phyloP scores from a whole-genome alignment of 2,113 vertebrate species.

The Rhodinocichla rosea region DNA sequence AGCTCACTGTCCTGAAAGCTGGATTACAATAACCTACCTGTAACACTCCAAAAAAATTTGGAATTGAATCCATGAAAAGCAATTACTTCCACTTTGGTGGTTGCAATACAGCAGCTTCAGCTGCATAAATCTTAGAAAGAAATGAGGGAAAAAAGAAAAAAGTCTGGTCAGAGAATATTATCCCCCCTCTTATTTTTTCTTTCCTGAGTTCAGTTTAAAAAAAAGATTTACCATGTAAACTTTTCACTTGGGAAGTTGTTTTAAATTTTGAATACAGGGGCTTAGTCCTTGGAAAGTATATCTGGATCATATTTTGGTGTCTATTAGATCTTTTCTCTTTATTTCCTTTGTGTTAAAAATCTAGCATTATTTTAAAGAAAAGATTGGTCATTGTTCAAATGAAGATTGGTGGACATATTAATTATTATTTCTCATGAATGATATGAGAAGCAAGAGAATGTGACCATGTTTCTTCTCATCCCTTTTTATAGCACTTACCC shows the following conservation, averaged over 20 bases:
- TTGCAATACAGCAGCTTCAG: not conserved
- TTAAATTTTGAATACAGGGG: not conserved
- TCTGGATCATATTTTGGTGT: not conserved
- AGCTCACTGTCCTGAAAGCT: not conserved
- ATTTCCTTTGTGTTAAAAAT: not conserved
- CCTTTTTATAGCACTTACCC: not conserved
- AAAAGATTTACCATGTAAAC: not conserved
- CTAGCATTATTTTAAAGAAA: not conserved
- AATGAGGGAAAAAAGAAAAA: not conserved
- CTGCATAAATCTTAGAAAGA: not conserved
- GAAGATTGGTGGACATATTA: not conserved
- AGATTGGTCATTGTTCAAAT: not conserved
- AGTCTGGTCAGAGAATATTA: not conserved
- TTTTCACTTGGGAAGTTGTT: not conserved
- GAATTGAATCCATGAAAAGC: not conserved
- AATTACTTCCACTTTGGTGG: not conserved
- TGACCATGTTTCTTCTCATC: not conserved
- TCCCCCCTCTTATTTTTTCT: fast-evolving
- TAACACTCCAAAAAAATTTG: not conserved
- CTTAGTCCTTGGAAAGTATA: not conserved
- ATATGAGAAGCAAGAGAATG: not conserved
- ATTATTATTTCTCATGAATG: not conserved
- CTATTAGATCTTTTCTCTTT: not conserved
- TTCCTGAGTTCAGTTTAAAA: not conserved
- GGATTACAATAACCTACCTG: not conserved